A percentile compares a stretch with the other conserved stretches of the same genome.
Conservation (phyloP, 2,797 vertebrate species). For the Acropternis orthonyx region DNA sequence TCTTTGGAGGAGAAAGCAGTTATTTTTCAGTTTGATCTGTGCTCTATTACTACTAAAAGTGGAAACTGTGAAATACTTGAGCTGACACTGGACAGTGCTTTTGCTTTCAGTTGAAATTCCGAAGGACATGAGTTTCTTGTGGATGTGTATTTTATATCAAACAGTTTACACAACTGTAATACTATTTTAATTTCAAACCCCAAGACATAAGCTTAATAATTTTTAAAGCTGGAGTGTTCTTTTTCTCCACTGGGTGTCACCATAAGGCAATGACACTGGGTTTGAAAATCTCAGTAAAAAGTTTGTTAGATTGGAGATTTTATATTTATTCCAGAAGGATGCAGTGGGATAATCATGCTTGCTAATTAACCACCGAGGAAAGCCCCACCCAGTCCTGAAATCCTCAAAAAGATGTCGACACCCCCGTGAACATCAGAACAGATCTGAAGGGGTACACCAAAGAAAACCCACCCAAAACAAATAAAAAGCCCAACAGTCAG, state of each 20-base stretch:
- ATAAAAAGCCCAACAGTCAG: background rate
- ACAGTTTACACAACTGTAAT: background rate
- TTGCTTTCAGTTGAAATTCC: background rate
- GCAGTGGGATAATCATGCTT: background rate
- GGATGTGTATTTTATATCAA: background rate
- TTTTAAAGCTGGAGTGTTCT: background rate
- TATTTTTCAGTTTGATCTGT: background rate
- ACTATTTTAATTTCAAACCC: background rate
- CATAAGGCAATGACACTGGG: slow-evolving; percentile 29
- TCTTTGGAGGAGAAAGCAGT: background rate
- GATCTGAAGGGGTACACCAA: background rate
- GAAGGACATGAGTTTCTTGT: background rate
- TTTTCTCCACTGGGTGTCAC: slow-evolving; percentile 76
- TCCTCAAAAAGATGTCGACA: background rate
- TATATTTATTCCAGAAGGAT: background rate
- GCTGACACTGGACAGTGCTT: background rate
- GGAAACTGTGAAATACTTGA: background rate
- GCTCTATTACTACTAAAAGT: background rate
- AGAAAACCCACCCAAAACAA: background rate
- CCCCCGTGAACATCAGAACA: background rate
- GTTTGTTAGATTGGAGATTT: background rate
- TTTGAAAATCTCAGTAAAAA: background rate
- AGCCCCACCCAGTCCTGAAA: background rate
- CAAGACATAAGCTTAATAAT: background rate
- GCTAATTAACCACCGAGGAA: background rate